Evolutionary conservation across 1,140 invertebrate genomes (phyloP).

Genomic region (Rhynchophorus ferrugineus): DNA sequence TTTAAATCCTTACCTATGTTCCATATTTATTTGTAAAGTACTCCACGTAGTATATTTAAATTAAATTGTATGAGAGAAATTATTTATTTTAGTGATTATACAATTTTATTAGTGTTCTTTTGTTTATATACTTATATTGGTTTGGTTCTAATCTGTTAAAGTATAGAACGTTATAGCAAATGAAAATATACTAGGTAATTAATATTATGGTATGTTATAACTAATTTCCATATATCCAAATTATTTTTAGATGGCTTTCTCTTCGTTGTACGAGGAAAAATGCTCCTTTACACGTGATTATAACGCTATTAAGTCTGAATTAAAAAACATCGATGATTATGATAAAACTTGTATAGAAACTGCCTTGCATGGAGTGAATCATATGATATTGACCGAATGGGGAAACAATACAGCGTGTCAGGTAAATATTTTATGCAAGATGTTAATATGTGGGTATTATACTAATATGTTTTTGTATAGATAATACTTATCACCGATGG

Average conservation of each 20-base stretch:
- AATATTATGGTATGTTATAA: no score
- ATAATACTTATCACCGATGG: slow-evolving; percentile 75
- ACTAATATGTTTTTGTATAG: slow-evolving; percentile 33
- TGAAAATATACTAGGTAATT: no score
- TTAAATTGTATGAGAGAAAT: no score
- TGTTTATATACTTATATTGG: no score
- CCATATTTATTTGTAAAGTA: no score
- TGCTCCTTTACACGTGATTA: slow-evolving; percentile 81
- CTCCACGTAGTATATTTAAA: no score
- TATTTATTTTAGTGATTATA: no score
- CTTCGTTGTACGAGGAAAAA: slow-evolving; percentile 49
- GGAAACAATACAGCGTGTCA: slow-evolving; percentile 71
- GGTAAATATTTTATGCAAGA: slow-evolving; percentile 42
- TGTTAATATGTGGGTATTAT: neutral
- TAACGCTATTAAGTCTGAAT: slow-evolving; percentile 62
- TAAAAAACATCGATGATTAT: slow-evolving; percentile 67
- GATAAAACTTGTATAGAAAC: slow-evolving; percentile 78
- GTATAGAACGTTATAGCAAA: no score
- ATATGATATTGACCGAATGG: slow-evolving; percentile 75
- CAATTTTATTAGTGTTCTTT: no score
- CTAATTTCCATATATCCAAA: no score
- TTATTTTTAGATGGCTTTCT: slow-evolving; percentile 39
- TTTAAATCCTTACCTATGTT: no score
- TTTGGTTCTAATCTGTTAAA: no score
- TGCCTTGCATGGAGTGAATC: slow-evolving; percentile 66